phyloP scores from a whole-genome alignment of 1,140 invertebrate genomes.

The Drosophila melanica region DNA sequence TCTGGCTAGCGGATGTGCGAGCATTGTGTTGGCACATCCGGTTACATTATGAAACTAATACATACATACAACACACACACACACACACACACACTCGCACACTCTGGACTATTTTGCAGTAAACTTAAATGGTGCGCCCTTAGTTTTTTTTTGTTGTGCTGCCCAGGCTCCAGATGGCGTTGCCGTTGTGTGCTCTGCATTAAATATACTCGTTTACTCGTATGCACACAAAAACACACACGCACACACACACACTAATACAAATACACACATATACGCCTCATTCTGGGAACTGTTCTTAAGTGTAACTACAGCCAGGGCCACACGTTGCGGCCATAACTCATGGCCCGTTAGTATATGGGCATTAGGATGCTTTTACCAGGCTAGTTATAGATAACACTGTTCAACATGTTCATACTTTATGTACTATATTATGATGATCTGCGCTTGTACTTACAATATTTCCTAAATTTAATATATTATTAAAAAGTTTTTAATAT shows the following conservation, averaged over 20 bases:
- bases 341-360: constrained; percentile 56
- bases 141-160: constrained; percentile 42
- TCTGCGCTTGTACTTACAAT: not conserved
- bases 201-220: constrained; percentile 47
- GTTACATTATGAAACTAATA: constrained; percentile 81
- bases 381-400: constrained; percentile 60
- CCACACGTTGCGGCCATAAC: constrained; percentile 77
- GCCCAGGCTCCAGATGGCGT: constrained; percentile 51
- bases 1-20: constrained; percentile 78
- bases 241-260: constrained; percentile 8
- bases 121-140: constrained; percentile 71
- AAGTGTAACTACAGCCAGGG: constrained; percentile 72
- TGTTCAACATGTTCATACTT: constrained; percentile 21
- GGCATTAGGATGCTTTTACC: constrained; percentile 70
- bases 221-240: constrained; percentile 1
- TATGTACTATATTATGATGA: not conserved
- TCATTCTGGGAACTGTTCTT: constrained; percentile 28
- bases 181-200: constrained; percentile 56
- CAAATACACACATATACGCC: constrained; percentile 6
- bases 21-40: constrained; percentile 82
- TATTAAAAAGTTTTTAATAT: too few relatives aligned
- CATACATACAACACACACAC: constrained; percentile 31
- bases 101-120: constrained; percentile 39
- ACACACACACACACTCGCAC: constrained; percentile 15
- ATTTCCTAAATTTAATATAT: too few relatives aligned